Conservation (phyloP, 2,113 vertebrate species). For the Gulo gulo region DNA sequence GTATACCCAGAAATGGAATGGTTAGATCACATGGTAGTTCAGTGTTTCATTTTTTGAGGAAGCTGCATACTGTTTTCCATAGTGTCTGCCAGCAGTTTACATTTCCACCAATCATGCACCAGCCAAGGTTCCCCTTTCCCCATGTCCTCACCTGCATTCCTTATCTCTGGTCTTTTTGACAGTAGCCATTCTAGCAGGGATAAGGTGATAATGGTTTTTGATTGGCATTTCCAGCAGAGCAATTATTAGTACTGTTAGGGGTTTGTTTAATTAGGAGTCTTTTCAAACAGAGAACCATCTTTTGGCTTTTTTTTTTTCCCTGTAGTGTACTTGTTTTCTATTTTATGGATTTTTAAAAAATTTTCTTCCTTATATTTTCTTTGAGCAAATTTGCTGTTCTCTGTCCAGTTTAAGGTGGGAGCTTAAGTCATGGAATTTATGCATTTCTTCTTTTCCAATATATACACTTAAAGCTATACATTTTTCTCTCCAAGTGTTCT, state of each 20-base stretch:
- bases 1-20: not conserved
- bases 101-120: not conserved
- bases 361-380: not conserved
- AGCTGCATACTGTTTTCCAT: not conserved
- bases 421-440: not conserved
- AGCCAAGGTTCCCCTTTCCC: not conserved
- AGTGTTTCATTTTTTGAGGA: not conserved
- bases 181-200: not conserved
- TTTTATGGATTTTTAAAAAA: not conserved
- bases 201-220: not conserved
- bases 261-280: not conserved
- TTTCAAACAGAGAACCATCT: not conserved
- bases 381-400: not conserved
- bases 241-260: not conserved
- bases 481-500: not conserved
- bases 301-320: not conserved
- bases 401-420: not conserved
- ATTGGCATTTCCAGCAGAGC: not conserved
- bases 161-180: not conserved
- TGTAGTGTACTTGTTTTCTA: not conserved
- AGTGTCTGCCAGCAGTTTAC: not conserved
- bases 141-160: not conserved
- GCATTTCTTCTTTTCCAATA: not conserved
- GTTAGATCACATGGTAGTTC: not conserved
- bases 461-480: not conserved